Evolutionary conservation across 2,113 vertebrate species (phyloP).

Genomic region (Phylloscopus trochilus): DNA sequence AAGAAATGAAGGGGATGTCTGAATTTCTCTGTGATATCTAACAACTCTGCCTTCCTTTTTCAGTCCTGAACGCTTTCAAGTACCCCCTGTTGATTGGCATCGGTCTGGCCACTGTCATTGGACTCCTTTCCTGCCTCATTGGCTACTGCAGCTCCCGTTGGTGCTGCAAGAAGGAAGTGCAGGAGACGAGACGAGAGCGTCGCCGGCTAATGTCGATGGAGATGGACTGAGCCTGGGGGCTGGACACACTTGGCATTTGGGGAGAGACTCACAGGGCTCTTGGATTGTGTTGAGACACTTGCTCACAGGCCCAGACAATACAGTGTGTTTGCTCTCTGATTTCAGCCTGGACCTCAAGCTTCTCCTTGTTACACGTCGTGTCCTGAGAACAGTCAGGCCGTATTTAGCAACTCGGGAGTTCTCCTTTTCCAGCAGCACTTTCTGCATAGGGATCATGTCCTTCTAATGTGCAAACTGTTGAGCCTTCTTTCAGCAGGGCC

Average conservation of each 20-base stretch:
- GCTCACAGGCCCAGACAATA: constrained; percentile 22
- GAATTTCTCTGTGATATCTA: background rate
- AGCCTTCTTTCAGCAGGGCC: constrained; percentile 55
- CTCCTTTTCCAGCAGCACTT: constrained; percentile 70
- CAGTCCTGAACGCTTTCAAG: constrained; percentile 93
- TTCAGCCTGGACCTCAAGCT: constrained; percentile 70
- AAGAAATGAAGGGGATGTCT: background rate
- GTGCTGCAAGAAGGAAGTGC: constrained; percentile 86
- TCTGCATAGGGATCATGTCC: constrained; percentile 40
- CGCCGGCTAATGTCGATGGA: constrained; percentile 91
- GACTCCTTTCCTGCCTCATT: constrained; percentile 90
- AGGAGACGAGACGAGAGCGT: constrained; percentile 79
- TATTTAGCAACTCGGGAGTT: constrained; percentile 55
- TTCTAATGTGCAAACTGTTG: constrained; percentile 37
- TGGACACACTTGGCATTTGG: background rate
- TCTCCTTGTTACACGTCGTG: constrained; percentile 47
- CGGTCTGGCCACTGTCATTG: constrained; percentile 80
- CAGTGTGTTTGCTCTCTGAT: constrained; percentile 54
- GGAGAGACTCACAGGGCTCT: constrained; percentile 21
- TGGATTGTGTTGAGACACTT: constrained; percentile 21
- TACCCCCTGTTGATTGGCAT: constrained; percentile 89
- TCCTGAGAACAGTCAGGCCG: constrained; percentile 49
- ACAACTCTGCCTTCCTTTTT: background rate
- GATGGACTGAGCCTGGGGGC: constrained; percentile 82
- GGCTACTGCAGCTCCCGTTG: constrained; percentile 89